phyloP scores from a whole-genome alignment of 2,888 invertebrate genomes.

The Xestia ashworthii region DNA sequence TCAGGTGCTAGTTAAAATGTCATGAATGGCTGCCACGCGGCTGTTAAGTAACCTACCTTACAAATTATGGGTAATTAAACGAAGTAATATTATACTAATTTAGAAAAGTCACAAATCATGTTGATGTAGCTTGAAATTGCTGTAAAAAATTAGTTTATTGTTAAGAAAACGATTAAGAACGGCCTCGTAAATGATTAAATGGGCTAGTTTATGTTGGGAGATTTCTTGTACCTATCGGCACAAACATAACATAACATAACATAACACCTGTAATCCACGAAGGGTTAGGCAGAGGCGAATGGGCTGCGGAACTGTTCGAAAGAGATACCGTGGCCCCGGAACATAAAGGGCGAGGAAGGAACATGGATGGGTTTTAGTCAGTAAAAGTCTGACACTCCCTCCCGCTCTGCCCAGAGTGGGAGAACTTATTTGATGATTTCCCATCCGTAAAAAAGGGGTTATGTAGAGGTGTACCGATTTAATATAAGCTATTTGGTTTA shows the following conservation, averaged over 20 bases:
- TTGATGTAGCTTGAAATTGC: not conserved
- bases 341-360: no score
- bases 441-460: no score
- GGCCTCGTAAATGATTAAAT: not conserved
- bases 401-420: no score
- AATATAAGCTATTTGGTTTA: no score
- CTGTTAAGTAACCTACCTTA: conserved; percentile 13
- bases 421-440: no score
- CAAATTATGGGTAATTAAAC: conserved; percentile 24
- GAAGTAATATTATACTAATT: conserved; percentile 3
- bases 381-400: no score
- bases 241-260: not conserved
- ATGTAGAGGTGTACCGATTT: no score
- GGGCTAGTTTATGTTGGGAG: not conserved
- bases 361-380: no score
- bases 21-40: conserved; percentile 7
- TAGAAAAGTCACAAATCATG: conserved; percentile 1
- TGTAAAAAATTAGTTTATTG: not conserved
- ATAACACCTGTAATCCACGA: no score
- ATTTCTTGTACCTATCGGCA: not conserved
- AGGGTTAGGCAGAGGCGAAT: no score
- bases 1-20: conserved; percentile 30
- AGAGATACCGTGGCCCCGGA: no score
- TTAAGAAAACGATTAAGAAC: not conserved
- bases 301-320: no score